Conservation (phyloP, 2,113 vertebrate species). For the Phocoena sinus region DNA sequence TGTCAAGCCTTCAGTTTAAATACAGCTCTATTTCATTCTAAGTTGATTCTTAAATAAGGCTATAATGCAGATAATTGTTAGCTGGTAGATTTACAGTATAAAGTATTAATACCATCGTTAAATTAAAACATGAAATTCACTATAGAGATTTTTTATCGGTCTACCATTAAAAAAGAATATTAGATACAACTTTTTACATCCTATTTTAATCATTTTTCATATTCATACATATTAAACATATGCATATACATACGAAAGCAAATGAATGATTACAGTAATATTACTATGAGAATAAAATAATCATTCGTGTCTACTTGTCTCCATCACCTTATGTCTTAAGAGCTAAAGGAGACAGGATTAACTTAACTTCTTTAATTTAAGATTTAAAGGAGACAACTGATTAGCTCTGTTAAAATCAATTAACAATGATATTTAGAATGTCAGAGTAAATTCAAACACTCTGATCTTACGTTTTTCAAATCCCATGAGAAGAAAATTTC, state of each 20-base stretch:
- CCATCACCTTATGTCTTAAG: background rate
- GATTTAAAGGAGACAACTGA: background rate
- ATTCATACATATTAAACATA: background rate
- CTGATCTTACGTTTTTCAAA: background rate
- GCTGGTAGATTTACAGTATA: background rate
- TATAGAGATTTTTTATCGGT: background rate
- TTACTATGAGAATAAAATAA: background rate
- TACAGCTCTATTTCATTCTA: background rate
- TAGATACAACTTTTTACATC: background rate
- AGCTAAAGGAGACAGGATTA: background rate
- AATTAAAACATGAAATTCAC: background rate
- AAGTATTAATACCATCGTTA: background rate
- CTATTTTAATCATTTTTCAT: background rate
- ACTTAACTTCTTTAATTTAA: background rate
- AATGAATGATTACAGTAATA: background rate
- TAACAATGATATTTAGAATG: slow-evolving; percentile 8
- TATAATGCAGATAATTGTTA: background rate
- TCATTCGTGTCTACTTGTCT: background rate
- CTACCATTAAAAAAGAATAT: background rate
- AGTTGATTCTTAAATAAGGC: background rate
- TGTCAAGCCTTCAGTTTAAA: background rate
- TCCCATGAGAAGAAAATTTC: background rate
- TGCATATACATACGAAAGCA: background rate
- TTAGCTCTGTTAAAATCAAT: slow-evolving; percentile 5
- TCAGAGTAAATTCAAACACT: background rate